A percentile compares a stretch with the other conserved stretches of the same genome.
Evolutionary conservation across 37 sponge, comb jelly and placozoan species (phyloP).

Genomic region (Bolinopsis microptera): DNA sequence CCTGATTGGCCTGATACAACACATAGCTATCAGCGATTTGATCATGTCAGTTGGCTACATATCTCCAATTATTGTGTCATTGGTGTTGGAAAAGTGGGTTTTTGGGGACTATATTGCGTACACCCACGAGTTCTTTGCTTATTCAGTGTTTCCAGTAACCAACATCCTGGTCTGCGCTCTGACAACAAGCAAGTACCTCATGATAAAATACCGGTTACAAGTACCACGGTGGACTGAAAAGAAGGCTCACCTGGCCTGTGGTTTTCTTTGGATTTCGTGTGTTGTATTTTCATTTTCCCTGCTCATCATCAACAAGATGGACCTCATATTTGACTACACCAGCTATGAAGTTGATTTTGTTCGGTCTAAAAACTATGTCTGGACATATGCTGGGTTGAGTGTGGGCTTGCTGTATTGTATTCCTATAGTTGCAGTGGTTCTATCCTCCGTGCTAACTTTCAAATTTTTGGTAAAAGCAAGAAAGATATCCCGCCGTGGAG

Average conservation of each 20-base stretch:
- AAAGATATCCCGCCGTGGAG: neutral
- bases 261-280: neutral
- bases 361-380: neutral
- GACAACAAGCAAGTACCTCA: neutral
- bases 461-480: neutral
- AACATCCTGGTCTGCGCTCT: neutral
- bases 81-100: neutral
- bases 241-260: neutral
- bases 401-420: neutral
- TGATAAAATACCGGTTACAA: neutral
- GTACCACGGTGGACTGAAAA: neutral
- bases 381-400: neutral
- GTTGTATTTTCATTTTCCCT: neutral
- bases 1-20: neutral
- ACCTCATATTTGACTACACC: neutral
- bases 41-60: neutral
- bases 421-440: neutral
- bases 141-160: neutral
- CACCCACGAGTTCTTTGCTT: neutral
- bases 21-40: neutral
- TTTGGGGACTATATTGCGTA: neutral
- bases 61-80: neutral
- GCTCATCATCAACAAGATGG: neutral
- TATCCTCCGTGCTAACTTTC: neutral
- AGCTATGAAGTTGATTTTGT: neutral